Evolutionary conservation across 1,140 invertebrate species (phyloP).

Genomic region (Ganaspis sp.): DNA sequence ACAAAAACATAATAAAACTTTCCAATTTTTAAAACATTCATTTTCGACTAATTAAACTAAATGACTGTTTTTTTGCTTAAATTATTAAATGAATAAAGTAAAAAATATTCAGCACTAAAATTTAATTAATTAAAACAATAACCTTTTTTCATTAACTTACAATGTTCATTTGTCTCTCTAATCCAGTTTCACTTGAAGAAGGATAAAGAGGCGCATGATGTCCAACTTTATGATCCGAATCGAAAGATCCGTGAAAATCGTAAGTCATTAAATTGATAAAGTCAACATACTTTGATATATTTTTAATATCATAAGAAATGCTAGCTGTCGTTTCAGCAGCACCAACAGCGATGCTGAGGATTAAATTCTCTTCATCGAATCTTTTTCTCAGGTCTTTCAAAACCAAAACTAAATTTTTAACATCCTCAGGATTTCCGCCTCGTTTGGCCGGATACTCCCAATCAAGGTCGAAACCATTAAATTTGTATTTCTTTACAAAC

Average conservation of each 20-base stretch:
- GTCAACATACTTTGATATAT: slow-evolving; percentile 78
- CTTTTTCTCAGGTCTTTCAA: slow-evolving; percentile 75
- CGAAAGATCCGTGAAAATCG: slow-evolving; percentile 82
- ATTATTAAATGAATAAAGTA: slow-evolving; percentile 10
- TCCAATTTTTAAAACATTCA: too few species aligned
- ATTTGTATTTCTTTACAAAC: slow-evolving; percentile 81
- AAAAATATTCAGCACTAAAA: too few species aligned
- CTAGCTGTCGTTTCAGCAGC: slow-evolving; percentile 71
- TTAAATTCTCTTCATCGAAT: slow-evolving; percentile 68
- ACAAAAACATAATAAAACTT: too few species aligned
- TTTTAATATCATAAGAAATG: slow-evolving; percentile 78
- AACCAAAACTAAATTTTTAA: slow-evolving; percentile 74
- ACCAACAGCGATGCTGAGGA: slow-evolving; percentile 76
- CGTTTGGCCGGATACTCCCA: slow-evolving; percentile 88
- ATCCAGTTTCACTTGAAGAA: slow-evolving; percentile 71
- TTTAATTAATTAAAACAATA: slow-evolving; percentile 33
- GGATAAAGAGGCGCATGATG: slow-evolving; percentile 79
- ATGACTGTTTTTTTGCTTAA: too few species aligned
- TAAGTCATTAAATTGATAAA: slow-evolving; percentile 84
- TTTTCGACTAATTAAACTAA: too few species aligned
- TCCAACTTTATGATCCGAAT: slow-evolving; percentile 75
- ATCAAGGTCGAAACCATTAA: slow-evolving; percentile 89
- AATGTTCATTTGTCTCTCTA: slow-evolving; percentile 73
- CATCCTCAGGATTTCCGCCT: slow-evolving; percentile 77
- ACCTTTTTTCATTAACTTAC: slow-evolving; percentile 54